phyloP scores from a whole-genome alignment of 2,888 invertebrate genomes.

The Stenolophus ochropezus region DNA sequence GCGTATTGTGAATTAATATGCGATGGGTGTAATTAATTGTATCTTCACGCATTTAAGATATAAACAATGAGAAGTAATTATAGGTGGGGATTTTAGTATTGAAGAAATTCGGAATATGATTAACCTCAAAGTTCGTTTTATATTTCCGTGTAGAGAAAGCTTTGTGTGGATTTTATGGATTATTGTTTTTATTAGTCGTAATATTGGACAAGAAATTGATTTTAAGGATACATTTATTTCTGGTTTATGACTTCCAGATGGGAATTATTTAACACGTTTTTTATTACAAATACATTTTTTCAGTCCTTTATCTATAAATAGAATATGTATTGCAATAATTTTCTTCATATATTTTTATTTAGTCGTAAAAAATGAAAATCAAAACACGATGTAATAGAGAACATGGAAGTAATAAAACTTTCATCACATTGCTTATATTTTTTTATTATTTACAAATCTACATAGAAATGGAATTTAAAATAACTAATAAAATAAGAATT shows the following conservation, averaged over 20 bases:
- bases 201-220: not conserved
- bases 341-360: too few species aligned
- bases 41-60: constrained; percentile 2
- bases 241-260: not conserved
- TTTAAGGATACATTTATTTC: not conserved
- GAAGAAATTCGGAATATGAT: constrained; percentile 22
- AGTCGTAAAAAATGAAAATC: too few species aligned
- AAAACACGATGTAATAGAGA: too few species aligned
- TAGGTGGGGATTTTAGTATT: not conserved
- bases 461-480: too few species aligned
- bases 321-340: too few species aligned
- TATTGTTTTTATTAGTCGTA: not conserved
- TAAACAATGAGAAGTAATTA: constrained; percentile 23
- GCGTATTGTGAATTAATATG: not conserved
- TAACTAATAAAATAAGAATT: too few species aligned
- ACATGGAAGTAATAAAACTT: too few species aligned
- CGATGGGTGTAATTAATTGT: not conserved
- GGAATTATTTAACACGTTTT: not conserved
- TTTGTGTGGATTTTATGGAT: not conserved
- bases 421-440: too few species aligned
- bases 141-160: not conserved
- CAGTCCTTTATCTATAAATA: too few species aligned
- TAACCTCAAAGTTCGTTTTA: constrained; percentile 6
- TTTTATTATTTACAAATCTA: too few species aligned
- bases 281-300: too few species aligned